A percentile compares a stretch with the other conserved stretches of the same genome.
Evolutionary conservation across 2,888 invertebrate genomes (phyloP).

Genomic region (Agonum fuliginosum): DNA sequence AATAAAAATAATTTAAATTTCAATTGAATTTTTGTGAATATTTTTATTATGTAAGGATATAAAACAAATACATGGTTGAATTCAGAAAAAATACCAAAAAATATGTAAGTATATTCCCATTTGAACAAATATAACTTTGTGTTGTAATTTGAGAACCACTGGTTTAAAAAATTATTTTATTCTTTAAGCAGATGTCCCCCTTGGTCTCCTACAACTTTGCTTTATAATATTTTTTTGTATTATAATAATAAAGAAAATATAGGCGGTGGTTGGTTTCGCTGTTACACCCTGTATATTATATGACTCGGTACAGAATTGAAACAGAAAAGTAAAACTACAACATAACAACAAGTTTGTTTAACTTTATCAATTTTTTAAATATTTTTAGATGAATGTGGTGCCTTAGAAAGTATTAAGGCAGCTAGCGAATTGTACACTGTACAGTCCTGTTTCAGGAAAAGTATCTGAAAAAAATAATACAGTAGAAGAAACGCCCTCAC

Average conservation of each 20-base stretch:
- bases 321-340: constrained; percentile 77
- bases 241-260: no score
- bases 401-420: constrained; percentile 98
- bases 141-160: no score
- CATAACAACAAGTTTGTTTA: constrained; percentile 13
- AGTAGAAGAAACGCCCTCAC: constrained; percentile 88
- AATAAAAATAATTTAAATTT: no score
- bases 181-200: no score
- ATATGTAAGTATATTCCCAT: no score
- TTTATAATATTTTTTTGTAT: constrained; percentile 59
- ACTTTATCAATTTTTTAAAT: constrained; percentile 23
- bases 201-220: no score
- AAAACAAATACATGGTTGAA: no score
- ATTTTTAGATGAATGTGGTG: constrained; percentile 91
- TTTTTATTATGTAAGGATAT: no score
- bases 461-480: constrained; percentile 88
- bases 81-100: no score
- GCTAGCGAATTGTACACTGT: constrained; percentile 99
- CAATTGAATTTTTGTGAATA: no score
- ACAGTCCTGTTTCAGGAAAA: constrained; percentile 91
- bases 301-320: constrained; percentile 79
- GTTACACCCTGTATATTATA: constrained; percentile 97
- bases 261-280: constrained; percentile 96
- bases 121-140: no score
- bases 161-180: no score